A percentile compares a stretch with the other conserved stretches of the same genome.
Evolutionary conservation across 2,797 vertebrate species (phyloP).

Genomic region (Antennarius maculatus): DNA sequence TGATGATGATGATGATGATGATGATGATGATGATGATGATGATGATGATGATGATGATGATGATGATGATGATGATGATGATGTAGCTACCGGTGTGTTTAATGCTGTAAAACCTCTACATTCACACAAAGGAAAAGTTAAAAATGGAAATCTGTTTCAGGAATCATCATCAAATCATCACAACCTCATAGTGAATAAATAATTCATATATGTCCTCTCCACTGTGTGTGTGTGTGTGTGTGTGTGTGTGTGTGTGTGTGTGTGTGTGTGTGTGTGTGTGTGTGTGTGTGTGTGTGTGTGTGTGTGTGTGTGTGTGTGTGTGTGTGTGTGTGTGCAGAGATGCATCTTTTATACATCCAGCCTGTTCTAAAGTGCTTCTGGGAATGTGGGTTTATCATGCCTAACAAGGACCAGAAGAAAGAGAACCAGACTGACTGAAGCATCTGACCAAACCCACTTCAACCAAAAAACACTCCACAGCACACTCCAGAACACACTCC

Average conservation of each 20-base stretch:
- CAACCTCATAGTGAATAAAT: conserved; percentile 44
- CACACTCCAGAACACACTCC: too few species aligned
- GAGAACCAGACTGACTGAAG: not conserved
- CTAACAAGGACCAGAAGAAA: not conserved
- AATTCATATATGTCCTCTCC: conserved; percentile 35
- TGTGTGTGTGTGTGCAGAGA: too few species aligned
- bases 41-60: too few species aligned
- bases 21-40: too few species aligned
- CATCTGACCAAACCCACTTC: not conserved
- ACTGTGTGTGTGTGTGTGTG: conserved; percentile 1
- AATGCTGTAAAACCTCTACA: too few species aligned
- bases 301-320: not conserved
- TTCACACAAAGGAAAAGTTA: too few species aligned
- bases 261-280: conserved; percentile 2
- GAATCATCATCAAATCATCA: conserved; percentile 24
- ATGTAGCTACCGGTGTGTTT: too few species aligned
- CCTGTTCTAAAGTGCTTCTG: conserved; percentile 44
- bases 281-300: not conserved
- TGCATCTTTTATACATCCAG: conserved; percentile 48
- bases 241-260: not conserved
- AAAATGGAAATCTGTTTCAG: not conserved
- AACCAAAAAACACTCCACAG: not conserved
- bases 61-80: too few species aligned
- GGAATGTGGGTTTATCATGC: conserved; percentile 7
- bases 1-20: too few species aligned